Evolutionary conservation across 2,888 invertebrate species (phyloP), one percentile per base, ranked within the genome.

Genomic region (Neoascia interrupta): DNA sequence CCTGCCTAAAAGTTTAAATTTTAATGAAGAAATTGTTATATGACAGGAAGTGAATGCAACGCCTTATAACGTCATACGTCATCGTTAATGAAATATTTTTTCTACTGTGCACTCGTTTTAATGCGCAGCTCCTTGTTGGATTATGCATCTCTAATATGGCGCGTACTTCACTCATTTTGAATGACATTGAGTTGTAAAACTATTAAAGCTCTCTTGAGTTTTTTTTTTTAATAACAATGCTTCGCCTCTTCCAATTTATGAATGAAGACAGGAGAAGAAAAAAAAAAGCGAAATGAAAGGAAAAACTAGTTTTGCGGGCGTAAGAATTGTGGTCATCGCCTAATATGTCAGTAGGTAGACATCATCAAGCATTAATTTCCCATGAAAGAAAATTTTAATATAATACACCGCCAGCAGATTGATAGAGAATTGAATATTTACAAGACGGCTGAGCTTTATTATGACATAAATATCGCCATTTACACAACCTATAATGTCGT

Each of bases 231-330:
- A 39, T 68, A 19, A 28, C 36, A 56, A 45, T 47, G 37, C 8
- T 23, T 10, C 3, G 34, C 15, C 23, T 60, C 36, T 60, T 54
- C 21, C 4, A 58, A 64, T 23, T 73, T 58, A 66, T 73, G 73
- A 73, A 73, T 73, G 64, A 60, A 56, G 3, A n/a, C n/a, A n/a
- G n/a, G n/a, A n/a, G n/a, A 18, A 39, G 19, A 23, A 13, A 6
- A 23, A 18, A 64, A 39, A 45, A 11, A 28, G 31, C 34, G 15
- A 54, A 47, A 47, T 34, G 60, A 54, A 74, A 74, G 60, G 23
- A 43, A 54, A 73, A 73, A 73, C 72, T 64, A 47, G 72, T 70
- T 70, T 76, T 39, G 70, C 58, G 70, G 75, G 75, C 75, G 75
- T 64, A n/a, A 31, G 39, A 58, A 49, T 63, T 39, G 51, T 53